Percentiles rank a stretch among this genome's conserved stretches.
Conservation (phyloP, 2,113 vertebrate genomes). For the Oenanthe oenanthe region DNA sequence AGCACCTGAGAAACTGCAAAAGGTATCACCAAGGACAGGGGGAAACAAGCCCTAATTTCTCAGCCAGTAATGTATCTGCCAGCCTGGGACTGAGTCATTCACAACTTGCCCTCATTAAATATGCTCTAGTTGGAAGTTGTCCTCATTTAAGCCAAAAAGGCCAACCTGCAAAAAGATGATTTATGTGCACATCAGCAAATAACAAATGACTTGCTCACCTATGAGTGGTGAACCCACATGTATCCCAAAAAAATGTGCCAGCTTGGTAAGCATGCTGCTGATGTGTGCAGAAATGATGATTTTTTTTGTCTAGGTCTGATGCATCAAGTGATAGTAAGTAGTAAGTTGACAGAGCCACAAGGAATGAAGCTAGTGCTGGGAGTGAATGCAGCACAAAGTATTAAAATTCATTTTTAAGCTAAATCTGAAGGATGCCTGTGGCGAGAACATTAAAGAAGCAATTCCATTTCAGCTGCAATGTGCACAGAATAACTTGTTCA, state of each 20-base stretch:
- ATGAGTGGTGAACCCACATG: neutral
- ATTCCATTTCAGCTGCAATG: neutral
- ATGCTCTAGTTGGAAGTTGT: neutral
- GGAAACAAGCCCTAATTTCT: neutral
- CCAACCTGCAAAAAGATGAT: neutral
- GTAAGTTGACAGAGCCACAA: neutral
- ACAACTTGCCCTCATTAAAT: neutral
- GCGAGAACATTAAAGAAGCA: neutral
- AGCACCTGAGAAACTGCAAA: neutral
- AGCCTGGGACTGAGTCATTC: neutral
- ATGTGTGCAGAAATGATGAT: neutral
- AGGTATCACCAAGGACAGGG: neutral
- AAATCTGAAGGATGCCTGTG: neutral
- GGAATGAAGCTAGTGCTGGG: neutral
- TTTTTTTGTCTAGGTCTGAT: neutral
- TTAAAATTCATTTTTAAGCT: neutral
- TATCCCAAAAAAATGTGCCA: neutral
- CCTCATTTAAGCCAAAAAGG: neutral
- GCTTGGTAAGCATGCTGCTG: neutral
- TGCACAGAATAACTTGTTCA: neutral
- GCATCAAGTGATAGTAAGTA: neutral
- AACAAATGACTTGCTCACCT: neutral
- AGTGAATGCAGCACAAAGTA: neutral
- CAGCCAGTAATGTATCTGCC: neutral
- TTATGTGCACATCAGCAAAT: neutral